Conservation (phyloP, 2,113 vertebrate genomes). For the Danio rerio region DNA sequence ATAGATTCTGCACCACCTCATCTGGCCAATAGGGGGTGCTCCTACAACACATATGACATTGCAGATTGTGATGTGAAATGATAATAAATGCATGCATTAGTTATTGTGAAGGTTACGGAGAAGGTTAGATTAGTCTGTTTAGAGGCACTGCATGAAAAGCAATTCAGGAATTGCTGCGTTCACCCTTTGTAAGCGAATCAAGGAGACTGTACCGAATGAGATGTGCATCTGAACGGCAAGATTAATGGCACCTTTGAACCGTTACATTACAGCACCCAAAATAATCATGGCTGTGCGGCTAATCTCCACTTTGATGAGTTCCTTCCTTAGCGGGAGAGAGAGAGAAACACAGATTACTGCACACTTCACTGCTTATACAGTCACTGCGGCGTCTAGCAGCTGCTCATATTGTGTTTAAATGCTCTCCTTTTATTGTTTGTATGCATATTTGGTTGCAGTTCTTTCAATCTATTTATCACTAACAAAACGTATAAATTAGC, state of each 20-base stretch:
- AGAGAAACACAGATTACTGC: constrained; percentile 33
- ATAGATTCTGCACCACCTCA: neutral
- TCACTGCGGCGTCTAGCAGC: constrained; percentile 11
- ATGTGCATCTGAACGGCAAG: constrained; percentile 51
- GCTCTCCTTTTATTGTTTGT: neutral
- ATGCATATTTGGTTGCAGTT: neutral
- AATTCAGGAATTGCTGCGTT: constrained; percentile 42
- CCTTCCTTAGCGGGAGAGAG: constrained; percentile 33
- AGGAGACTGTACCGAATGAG: constrained; percentile 51
- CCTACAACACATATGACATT: neutral
- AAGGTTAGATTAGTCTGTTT: constrained; percentile 34
- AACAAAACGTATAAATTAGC: no score
- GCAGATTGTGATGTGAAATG: neutral
- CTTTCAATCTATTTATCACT: no score
- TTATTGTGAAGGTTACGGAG: neutral
- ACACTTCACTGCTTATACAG: constrained; percentile 26
- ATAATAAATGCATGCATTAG: constrained; percentile 1
- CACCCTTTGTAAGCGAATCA: constrained; percentile 40
- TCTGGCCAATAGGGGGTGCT: neutral
- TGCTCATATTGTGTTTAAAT: constrained; percentile 1
- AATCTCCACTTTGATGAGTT: constrained; percentile 43
- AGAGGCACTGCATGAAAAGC: constrained; percentile 18
- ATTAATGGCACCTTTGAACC: constrained; percentile 58
- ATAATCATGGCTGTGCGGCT: constrained; percentile 47
- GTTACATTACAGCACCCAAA: constrained; percentile 45